Conservation (phyloP, 2,113 vertebrate genomes). For the Reinhardtius hippoglossoides region DNA sequence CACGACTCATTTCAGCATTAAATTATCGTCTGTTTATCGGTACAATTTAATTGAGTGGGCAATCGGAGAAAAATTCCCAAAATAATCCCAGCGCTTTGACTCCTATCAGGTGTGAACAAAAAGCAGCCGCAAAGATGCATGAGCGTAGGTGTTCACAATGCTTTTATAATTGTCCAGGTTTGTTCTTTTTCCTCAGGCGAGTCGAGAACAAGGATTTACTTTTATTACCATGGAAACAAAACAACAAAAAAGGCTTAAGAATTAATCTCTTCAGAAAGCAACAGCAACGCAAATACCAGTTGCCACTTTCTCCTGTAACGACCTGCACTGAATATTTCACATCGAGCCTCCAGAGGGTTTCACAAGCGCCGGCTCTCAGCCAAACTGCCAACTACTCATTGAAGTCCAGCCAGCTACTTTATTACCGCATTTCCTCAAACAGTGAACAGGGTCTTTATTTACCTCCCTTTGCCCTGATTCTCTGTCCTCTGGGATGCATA, state of each 20-base stretch:
- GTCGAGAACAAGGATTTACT: not conserved
- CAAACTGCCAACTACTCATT: not conserved
- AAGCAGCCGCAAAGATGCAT: slow-evolving; percentile 6
- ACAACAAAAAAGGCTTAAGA: not conserved
- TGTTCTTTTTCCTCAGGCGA: slow-evolving; percentile 1
- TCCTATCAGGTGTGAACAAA: slow-evolving; percentile 37
- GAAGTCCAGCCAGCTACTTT: not conserved
- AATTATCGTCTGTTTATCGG: slow-evolving; percentile 17
- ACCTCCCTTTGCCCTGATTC: not conserved
- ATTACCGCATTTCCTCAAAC: not conserved
- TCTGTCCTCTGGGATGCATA: not conserved
- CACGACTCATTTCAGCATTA: slow-evolving; percentile 27
- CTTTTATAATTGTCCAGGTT: not conserved
- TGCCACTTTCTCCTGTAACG: too few species aligned
- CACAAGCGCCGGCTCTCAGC: not conserved
- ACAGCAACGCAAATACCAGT: not conserved
- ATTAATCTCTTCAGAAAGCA: not conserved
- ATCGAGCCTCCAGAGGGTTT: slow-evolving; percentile 13
- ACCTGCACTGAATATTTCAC: slow-evolving; percentile 12
- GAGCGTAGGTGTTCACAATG: not conserved
- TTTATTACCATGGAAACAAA: slow-evolving; percentile 10
- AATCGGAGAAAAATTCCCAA: slow-evolving; percentile 16
- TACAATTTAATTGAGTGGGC: slow-evolving; percentile 44
- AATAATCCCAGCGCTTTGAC: not conserved
- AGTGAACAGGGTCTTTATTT: not conserved